These are phyloP conservation scores for Charina bottae DNA, from an alignment of 2,113 vertebrate genomes.

Conservation along the genomic window DNA sequence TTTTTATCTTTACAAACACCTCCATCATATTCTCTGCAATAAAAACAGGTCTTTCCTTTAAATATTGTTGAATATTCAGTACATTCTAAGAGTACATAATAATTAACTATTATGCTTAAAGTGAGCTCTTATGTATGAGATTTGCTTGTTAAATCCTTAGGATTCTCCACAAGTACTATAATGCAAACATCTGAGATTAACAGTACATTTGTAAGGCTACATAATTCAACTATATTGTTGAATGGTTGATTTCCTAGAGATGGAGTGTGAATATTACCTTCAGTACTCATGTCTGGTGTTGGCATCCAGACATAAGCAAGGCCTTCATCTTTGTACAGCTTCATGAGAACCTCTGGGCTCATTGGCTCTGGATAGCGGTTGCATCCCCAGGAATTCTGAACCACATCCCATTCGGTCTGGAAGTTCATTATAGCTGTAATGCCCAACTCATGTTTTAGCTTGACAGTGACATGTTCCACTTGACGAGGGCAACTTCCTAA, in stretches of 20 bases:
- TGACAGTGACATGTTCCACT: conserved; percentile 90
- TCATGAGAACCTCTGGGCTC: conserved; percentile 87
- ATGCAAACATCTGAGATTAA: not conserved
- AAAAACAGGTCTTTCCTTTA: not conserved
- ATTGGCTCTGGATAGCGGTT: conserved; percentile 83
- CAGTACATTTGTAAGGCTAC: not conserved
- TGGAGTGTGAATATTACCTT: conserved; percentile 76
- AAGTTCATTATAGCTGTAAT: conserved; percentile 96
- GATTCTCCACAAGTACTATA: not conserved
- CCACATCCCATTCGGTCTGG: conserved; percentile 91
- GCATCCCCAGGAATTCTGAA: conserved; percentile 91
- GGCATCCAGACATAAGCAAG: conserved; percentile 94
- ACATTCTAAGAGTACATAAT: not conserved
- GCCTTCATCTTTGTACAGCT: conserved; percentile 87
- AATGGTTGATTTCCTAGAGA: not conserved
- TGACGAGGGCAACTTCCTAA: conserved; percentile 95
- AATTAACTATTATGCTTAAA: not conserved
- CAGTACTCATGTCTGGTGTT: conserved; percentile 96
- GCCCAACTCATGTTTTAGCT: conserved; percentile 90
- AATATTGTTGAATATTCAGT: not conserved
- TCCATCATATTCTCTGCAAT: not conserved
- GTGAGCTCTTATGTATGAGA: conserved; percentile 4
- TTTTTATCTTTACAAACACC: not conserved
- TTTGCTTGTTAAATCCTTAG: conserved; percentile 5
- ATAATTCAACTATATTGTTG: conserved; percentile 1